A percentile compares a stretch with the other conserved stretches of the same genome.
Conservation (phyloP, 1,140 invertebrate species). For the Macrostomum lignano region DNA sequence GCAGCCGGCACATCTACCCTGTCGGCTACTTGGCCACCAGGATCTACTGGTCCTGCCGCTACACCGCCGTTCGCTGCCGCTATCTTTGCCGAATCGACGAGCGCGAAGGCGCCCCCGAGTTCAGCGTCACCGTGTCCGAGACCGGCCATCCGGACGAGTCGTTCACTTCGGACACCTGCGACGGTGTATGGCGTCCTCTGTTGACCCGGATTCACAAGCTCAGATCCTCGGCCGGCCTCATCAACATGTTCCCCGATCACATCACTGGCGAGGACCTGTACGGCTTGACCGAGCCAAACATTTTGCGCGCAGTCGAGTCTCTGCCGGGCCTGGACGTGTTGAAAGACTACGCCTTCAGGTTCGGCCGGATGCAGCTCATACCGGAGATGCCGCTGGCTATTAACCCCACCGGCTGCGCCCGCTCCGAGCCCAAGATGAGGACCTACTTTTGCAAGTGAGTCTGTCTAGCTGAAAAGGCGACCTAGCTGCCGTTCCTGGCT, state of each 20-base stretch:
- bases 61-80: constrained; percentile 56
- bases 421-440: constrained; percentile 41
- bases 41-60: constrained; percentile 74
- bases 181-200: constrained; percentile 34
- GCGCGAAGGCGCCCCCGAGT: constrained; percentile 52
- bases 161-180: constrained; percentile 15
- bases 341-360: constrained; percentile 79
- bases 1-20: constrained; percentile 72
- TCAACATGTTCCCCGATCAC: constrained; percentile 70
- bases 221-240: constrained; percentile 39
- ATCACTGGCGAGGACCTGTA: constrained; percentile 81
- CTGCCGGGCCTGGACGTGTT: constrained; percentile 63
- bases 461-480: too few relatives aligned
- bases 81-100: constrained; percentile 80
- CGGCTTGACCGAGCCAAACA: constrained; percentile 70
- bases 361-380: constrained; percentile 55
- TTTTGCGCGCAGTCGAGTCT: constrained; percentile 48
- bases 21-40: constrained; percentile 33
- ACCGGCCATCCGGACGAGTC: constrained; percentile 38
- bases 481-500: too few relatives aligned
- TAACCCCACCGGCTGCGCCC: constrained; percentile 73
- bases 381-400: constrained; percentile 67
- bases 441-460: too few relatives aligned
- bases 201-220: constrained; percentile 49
- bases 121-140: constrained; percentile 55